These are phyloP conservation scores for Cerastis leucographa DNA, from an alignment of 2,888 invertebrate genomes.

Conservation along the genomic window DNA sequence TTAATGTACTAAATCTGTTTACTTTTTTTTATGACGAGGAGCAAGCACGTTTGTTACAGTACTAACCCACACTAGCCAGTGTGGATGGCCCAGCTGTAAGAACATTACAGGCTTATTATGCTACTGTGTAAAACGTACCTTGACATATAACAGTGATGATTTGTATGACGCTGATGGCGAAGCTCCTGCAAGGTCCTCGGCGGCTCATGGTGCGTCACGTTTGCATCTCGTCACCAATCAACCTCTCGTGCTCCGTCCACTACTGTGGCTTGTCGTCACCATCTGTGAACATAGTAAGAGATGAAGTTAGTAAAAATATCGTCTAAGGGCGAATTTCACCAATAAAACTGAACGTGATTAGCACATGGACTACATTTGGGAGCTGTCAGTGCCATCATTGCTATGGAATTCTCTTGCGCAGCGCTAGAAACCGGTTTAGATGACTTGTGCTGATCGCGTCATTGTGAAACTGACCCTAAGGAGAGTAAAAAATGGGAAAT, in stretches of 20 bases:
- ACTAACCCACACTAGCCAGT: too few species aligned
- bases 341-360: not conserved
- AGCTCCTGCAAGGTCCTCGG: constrained; percentile 85
- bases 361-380: not conserved
- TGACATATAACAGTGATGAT: constrained; percentile 92
- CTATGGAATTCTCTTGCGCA: too few species aligned
- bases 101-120: not conserved
- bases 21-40: too few species aligned
- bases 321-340: not conserved
- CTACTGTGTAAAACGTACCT: constrained; percentile 73
- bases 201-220: constrained; percentile 81
- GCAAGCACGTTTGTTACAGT: too few species aligned
- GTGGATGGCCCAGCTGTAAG: not conserved
- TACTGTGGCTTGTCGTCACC: constrained; percentile 58
- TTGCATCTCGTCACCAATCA: constrained; percentile 68
- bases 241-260: constrained; percentile 37
- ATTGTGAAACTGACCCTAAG: not conserved
- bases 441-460: not conserved
- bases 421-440: not conserved
- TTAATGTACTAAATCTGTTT: too few species aligned
- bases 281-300: constrained; percentile 66
- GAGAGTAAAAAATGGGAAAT: not conserved
- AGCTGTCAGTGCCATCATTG: not conserved
- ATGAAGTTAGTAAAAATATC: not conserved
- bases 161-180: constrained; percentile 91